A percentile compares a stretch with the other conserved stretches of the same genome.
phyloP scores from a whole-genome alignment of 64 coral and sea anemone genomes.

The Acropora tenuis region DNA sequence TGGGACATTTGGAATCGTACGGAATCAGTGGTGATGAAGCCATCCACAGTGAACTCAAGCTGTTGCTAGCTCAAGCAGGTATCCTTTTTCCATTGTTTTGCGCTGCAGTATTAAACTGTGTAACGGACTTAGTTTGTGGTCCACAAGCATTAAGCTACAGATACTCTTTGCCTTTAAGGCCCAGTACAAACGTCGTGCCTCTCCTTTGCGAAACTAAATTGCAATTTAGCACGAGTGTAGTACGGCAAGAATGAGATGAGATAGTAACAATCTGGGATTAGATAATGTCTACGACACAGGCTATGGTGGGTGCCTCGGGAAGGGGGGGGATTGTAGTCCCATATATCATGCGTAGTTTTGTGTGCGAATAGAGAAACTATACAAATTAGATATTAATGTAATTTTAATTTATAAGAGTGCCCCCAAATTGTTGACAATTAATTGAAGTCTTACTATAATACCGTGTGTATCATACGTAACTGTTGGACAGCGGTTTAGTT shows the following conservation, averaged over 20 bases:
- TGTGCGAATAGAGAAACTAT: constrained; percentile 17
- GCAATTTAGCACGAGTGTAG: constrained; percentile 31
- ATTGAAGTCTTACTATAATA: neutral
- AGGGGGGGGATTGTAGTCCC: constrained; percentile 2
- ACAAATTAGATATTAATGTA: constrained; percentile 23
- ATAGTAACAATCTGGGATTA: constrained; percentile 12
- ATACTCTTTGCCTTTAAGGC: neutral
- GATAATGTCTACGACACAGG: constrained; percentile 14
- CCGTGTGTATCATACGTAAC: too few relatives aligned
- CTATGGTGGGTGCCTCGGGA: constrained; percentile 4
- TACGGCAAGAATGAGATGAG: neutral
- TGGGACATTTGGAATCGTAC: neutral
- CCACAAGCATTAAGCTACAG: neutral
- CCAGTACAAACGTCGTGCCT: constrained; percentile 39
- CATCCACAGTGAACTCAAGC: neutral
- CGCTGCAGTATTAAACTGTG: neutral
- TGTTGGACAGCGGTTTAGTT: too few relatives aligned
- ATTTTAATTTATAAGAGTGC: neutral
- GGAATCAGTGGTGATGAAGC: neutral
- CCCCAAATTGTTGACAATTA: neutral
- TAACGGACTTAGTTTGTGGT: neutral
- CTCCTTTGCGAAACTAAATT: constrained; percentile 35
- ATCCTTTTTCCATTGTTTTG: neutral
- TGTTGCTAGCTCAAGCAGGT: neutral
- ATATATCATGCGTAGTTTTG: constrained; percentile 28